Percentiles rank a stretch among this genome's conserved stretches.
These are phyloP conservation scores for Rhopalosiphum padi DNA, from an alignment of 1,140 invertebrate species.

Conservation along the genomic window DNA sequence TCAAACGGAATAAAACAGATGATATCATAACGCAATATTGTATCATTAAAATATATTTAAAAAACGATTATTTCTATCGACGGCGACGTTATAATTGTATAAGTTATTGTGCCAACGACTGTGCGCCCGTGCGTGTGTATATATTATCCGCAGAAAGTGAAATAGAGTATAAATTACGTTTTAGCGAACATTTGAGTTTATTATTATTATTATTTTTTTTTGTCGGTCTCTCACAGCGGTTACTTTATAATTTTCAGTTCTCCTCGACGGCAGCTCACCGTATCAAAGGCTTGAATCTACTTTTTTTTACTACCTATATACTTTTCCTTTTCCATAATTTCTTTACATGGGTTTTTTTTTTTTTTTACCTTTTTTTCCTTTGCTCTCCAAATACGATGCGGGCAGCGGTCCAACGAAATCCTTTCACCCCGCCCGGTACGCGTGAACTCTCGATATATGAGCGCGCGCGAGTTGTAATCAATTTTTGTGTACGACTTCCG, in stretches of 20 bases:
- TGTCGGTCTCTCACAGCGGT: neutral
- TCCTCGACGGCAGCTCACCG: neutral
- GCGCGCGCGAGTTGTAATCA: neutral
- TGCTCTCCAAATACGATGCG: neutral
- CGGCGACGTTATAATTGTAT: neutral
- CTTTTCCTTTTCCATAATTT: conserved; percentile 12
- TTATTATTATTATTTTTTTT: neutral
- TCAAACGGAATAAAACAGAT: neutral
- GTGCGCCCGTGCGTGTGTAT: neutral
- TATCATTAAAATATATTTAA: neutral
- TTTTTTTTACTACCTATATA: neutral
- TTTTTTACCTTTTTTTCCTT: neutral
- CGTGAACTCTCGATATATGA: neutral
- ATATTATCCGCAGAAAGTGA: neutral
- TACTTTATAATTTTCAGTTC: neutral
- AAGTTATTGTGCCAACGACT: neutral
- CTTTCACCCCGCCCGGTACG: neutral
- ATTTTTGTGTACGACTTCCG: neutral
- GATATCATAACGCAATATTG: neutral
- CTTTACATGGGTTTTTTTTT: neutral
- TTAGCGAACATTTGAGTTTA: neutral
- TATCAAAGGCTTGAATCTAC: neutral
- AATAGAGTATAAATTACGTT: neutral
- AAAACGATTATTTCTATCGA: neutral
- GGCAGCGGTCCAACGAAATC: conserved; percentile 33